Percentiles rank a stretch among this genome's conserved stretches.
These are phyloP conservation scores for Phymorhynchus buccinoides DNA, from an alignment of 1,140 invertebrate species.

Conservation along the genomic window DNA sequence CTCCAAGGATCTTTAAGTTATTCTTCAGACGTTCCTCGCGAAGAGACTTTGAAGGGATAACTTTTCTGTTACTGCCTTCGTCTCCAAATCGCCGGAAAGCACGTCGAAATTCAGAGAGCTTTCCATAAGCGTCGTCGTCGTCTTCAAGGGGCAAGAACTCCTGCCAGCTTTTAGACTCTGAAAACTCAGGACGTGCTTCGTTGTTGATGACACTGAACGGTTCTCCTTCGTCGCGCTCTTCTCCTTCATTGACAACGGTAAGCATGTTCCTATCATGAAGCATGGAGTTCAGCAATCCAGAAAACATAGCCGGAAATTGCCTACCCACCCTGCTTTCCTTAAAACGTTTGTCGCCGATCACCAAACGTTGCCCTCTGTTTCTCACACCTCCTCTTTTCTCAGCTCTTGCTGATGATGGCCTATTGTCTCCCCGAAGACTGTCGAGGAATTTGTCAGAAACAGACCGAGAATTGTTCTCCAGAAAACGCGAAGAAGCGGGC, in stretches of 20 bases:
- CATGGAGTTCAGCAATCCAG: background rate
- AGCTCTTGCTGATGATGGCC: background rate
- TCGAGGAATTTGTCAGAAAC: background rate
- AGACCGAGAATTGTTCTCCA: background rate
- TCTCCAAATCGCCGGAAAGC: background rate
- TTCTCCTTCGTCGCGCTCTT: background rate
- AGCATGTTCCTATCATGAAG: background rate
- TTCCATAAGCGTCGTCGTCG: too few relatives aligned
- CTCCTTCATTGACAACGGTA: background rate
- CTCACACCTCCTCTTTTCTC: background rate
- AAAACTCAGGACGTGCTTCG: background rate
- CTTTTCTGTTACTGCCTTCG: background rate
- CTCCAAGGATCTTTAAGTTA: background rate
- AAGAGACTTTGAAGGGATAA: background rate
- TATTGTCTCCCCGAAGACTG: background rate
- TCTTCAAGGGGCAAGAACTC: background rate
- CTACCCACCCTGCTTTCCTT: background rate
- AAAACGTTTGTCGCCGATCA: background rate
- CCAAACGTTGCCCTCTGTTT: background rate
- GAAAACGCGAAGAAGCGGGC: background rate
- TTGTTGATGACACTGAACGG: background rate
- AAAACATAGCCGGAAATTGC: background rate
- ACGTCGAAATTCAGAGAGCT: too few relatives aligned
- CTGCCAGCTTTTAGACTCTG: background rate
- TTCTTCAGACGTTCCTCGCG: background rate